Percentiles rank a stretch among this genome's conserved stretches.
These are phyloP conservation scores for Symphodus melops DNA, from an alignment of 2,113 vertebrate species.

Conservation along the genomic window DNA sequence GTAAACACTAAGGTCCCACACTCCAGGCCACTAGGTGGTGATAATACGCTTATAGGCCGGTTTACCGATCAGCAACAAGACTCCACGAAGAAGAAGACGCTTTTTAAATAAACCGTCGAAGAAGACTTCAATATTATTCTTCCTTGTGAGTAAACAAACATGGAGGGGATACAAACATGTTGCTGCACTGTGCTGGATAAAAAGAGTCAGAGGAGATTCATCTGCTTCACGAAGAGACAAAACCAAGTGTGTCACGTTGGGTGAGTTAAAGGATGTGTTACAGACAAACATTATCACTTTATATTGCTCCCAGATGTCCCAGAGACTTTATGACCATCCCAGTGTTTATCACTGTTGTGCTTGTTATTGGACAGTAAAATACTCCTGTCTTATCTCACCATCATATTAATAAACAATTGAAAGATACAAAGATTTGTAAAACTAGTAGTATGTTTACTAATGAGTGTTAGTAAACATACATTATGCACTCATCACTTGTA, in stretches of 20 bases:
- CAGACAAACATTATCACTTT: not conserved
- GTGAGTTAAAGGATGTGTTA: conserved; percentile 59
- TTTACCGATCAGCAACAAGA: not conserved
- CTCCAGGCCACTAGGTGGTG: not conserved
- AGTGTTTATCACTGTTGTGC: not conserved
- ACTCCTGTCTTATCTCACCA: no score
- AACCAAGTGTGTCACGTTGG: conserved; percentile 51
- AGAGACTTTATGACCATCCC: not conserved
- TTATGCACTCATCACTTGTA: no score
- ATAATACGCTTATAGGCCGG: not conserved
- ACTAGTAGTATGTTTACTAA: no score
- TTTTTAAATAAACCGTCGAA: no score
- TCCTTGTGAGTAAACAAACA: conserved; percentile 1
- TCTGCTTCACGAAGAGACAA: conserved; percentile 64
- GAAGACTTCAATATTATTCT: not conserved
- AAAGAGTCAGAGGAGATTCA: conserved; percentile 55
- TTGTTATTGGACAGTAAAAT: no score
- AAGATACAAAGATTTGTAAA: no score
- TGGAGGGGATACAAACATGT: conserved; percentile 1
- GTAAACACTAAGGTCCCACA: no score
- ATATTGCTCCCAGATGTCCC: no score
- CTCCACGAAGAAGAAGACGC: not conserved
- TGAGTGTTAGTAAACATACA: no score
- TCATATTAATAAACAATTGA: no score
- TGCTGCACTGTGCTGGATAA: conserved; percentile 68